Evolutionary conservation across 2,888 invertebrate genomes (phyloP).

Genomic region (Synergus japonicus): DNA sequence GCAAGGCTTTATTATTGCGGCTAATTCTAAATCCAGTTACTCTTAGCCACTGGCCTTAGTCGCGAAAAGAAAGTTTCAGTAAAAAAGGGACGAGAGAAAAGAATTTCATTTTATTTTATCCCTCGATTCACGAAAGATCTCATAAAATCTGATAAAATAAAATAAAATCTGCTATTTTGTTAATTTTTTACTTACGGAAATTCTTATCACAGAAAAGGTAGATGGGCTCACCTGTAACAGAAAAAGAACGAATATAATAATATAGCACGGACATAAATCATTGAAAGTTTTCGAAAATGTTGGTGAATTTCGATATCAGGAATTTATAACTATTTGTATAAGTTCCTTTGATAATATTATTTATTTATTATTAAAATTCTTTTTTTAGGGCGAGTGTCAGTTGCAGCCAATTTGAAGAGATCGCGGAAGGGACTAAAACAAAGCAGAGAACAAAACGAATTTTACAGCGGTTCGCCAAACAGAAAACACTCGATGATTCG

Average conservation of each 20-base stretch:
- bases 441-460: neutral
- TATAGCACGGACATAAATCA: no score
- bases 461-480: neutral
- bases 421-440: neutral
- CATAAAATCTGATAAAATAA: no score
- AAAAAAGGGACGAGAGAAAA: neutral
- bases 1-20: constrained; percentile 5
- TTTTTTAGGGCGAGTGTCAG: neutral
- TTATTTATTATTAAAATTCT: neutral
- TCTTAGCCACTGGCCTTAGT: neutral
- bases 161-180: no score
- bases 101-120: no score
- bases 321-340: no score
- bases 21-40: constrained; percentile 18
- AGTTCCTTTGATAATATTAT: neutral
- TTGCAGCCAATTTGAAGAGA: neutral
- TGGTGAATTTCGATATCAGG: no score
- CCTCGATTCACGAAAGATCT: no score
- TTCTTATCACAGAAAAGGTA: neutral
- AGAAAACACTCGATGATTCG: constrained; percentile 23
- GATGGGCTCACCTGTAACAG: neutral
- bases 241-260: neutral
- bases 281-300: no score
- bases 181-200: neutral
- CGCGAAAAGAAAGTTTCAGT: neutral